Evolutionary conservation across 2,113 vertebrate genomes (phyloP).

Genomic region (Saimiri boliviensis): DNA sequence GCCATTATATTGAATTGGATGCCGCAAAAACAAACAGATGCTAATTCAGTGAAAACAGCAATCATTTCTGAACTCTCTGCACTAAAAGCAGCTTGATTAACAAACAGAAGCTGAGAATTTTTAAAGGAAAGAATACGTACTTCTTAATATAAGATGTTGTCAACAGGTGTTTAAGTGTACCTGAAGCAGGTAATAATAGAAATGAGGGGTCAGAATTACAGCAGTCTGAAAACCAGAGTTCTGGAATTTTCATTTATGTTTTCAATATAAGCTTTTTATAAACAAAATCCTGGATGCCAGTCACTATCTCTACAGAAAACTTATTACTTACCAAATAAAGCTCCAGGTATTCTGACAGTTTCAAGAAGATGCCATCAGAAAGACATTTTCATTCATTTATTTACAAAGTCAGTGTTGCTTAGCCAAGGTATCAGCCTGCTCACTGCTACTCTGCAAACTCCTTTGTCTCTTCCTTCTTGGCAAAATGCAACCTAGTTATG

Average conservation of each 20-base stretch:
- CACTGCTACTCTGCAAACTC: neutral
- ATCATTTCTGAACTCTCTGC: constrained; percentile 10
- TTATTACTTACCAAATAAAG: neutral
- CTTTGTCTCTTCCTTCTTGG: neutral
- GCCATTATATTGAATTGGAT: constrained; percentile 54
- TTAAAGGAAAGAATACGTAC: constrained; percentile 41
- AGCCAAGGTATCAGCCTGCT: neutral
- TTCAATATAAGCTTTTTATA: neutral
- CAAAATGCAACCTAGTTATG: neutral
- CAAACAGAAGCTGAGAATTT: constrained; percentile 48
- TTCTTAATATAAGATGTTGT: constrained; percentile 42
- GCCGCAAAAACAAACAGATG: constrained; percentile 39
- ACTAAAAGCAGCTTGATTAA: constrained; percentile 35
- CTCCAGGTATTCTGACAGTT: constrained; percentile 7
- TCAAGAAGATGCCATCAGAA: constrained; percentile 2
- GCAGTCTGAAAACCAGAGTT: neutral
- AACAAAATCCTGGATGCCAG: neutral
- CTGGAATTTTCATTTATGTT: neutral
- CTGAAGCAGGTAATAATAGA: neutral
- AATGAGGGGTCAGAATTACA: constrained; percentile 12
- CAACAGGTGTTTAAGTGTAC: constrained; percentile 13
- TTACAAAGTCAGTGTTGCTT: neutral
- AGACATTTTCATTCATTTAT: neutral
- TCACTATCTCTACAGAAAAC: constrained; percentile 31
- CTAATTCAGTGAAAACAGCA: constrained; percentile 11